Evolutionary conservation across 1,140 invertebrate genomes (phyloP).

Genomic region (Aphaenogaster ashmeadi): DNA sequence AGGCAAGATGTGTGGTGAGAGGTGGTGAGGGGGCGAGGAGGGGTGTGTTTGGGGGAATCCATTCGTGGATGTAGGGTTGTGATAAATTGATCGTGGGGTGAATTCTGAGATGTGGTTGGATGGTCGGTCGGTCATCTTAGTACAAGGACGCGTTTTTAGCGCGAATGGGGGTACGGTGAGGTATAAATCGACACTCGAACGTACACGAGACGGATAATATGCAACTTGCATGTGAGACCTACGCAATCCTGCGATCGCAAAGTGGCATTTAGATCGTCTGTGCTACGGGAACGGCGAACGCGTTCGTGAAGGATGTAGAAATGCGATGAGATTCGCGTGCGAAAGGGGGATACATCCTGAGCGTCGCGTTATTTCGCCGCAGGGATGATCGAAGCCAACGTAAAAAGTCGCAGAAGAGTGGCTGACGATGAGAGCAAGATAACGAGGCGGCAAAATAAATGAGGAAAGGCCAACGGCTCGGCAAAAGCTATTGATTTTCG

Average conservation of each 20-base stretch:
- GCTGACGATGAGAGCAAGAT: constrained; percentile 67
- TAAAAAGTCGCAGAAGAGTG: constrained; percentile 58
- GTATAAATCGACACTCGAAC: constrained; percentile 74
- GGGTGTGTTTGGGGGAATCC: constrained; percentile 17
- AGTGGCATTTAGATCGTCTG: constrained; percentile 27
- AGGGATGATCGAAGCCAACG: constrained; percentile 49
- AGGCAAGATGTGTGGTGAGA: constrained; percentile 76
- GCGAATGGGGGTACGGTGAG: constrained; percentile 76
- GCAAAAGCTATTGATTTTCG: constrained; percentile 67
- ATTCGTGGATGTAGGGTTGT: constrained; percentile 30
- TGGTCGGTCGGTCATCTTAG: constrained; percentile 77
- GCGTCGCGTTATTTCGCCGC: constrained; percentile 45
- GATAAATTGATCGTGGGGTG: constrained; percentile 47
- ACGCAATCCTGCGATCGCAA: constrained; percentile 64
- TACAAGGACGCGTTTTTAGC: constrained; percentile 73
- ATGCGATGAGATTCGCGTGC: constrained; percentile 53
- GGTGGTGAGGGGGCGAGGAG: constrained; percentile 22
- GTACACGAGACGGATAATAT: constrained; percentile 65
- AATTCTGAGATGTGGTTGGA: constrained; percentile 67
- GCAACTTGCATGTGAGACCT: constrained; percentile 66
- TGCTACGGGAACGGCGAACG: constrained; percentile 15
- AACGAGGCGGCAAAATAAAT: constrained; percentile 73
- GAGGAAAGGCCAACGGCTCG: constrained; percentile 49
- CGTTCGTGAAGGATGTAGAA: constrained; percentile 11
- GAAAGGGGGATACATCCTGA: constrained; percentile 31